Conservation (phyloP, 2,888 invertebrate genomes). For the Dexiosoma caninum region DNA sequence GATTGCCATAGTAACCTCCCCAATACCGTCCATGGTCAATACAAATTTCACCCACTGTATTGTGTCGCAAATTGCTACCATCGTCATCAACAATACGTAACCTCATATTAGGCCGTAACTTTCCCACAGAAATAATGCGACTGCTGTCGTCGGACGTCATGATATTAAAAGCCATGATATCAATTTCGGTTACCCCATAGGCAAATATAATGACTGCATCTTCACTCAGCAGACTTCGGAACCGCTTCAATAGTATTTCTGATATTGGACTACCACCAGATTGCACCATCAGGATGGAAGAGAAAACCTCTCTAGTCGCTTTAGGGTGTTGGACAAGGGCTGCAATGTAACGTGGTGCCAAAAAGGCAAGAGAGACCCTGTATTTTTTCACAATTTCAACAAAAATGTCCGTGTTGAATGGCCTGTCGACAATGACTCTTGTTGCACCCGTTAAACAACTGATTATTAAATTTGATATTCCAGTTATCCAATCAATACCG, state of each 20-base stretch:
- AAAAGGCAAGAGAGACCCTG: slow-evolving; percentile 60
- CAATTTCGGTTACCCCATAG: slow-evolving; percentile 72
- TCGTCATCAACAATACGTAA: slow-evolving; percentile 69
- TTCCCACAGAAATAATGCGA: slow-evolving; percentile 66
- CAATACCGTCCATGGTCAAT: slow-evolving; percentile 65
- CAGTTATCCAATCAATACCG: slow-evolving; percentile 69
- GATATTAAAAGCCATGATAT: slow-evolving; percentile 54
- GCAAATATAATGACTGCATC: slow-evolving; percentile 62
- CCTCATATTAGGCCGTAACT: slow-evolving; percentile 60
- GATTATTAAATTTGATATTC: slow-evolving; percentile 63
- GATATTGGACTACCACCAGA: slow-evolving; percentile 65
- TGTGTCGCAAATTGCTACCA: slow-evolving; percentile 66
- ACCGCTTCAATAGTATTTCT: slow-evolving; percentile 34
- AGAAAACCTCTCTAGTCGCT: slow-evolving; percentile 59
- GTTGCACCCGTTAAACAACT: slow-evolving; percentile 65
- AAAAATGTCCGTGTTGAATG: slow-evolving; percentile 66
- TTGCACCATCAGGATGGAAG: slow-evolving; percentile 62
- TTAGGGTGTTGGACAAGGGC: slow-evolving; percentile 59
- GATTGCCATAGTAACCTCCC: slow-evolving; percentile 72
- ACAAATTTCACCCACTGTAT: slow-evolving; percentile 71
- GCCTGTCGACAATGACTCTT: slow-evolving; percentile 67
- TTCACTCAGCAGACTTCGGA: slow-evolving; percentile 32
- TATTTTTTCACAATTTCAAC: slow-evolving; percentile 69
- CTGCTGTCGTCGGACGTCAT: slow-evolving; percentile 14
- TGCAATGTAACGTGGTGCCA: slow-evolving; percentile 68